Base-by-base conservation (phyloP, 2,797 vertebrate species). In the Pogonophryne albipinna region DNA sequence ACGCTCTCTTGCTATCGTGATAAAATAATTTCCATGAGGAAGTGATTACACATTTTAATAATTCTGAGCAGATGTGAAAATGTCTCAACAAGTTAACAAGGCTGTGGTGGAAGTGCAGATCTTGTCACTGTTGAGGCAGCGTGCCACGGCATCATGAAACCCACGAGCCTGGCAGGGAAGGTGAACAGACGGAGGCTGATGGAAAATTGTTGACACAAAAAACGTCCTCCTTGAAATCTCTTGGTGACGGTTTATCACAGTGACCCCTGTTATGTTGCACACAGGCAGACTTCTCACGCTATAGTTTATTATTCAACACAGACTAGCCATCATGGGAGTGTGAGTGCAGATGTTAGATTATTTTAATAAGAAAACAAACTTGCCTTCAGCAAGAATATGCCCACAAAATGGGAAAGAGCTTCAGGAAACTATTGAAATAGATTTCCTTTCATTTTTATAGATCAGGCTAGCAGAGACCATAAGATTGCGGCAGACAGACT, bases 51-150 rank as follows among this genome's bases (percentile, higher is more conserved):
- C 82, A 89, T 91, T 89, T 64, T 81, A 84, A 87, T 94, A 91
- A 95, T 89, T 90, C 90, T 85, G 72, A 93, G 90, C 94, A 95
- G 93, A 95, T 95, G 93, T 94, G 91, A 89, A 91, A 92, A 91
- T 83, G 92, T 88, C 89, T 92, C 86, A 80, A 89, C 90, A 88
- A 84, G 92, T 90, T 94, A 94, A 93, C 88, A 88, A 92, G 91
- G 65, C 82, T 86, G 78, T 65, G 73, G 74, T 72, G 81, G 84
- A 89, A 85, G 78, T 68, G 83, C 69, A 79, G 83, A 71, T 85
- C 79, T 44, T 64, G 78, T 83, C 74, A 38, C 53, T 52, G 38
- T 31, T 44, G 55, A 73, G 65, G 74, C 71, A 52, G 73, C 31
- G 2, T 38, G 16, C 60, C 3, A 13, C 12, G 1, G 34, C 47